Base-by-base conservation (phyloP, 2,888 invertebrate species). In the Artemia sinica region DNA sequence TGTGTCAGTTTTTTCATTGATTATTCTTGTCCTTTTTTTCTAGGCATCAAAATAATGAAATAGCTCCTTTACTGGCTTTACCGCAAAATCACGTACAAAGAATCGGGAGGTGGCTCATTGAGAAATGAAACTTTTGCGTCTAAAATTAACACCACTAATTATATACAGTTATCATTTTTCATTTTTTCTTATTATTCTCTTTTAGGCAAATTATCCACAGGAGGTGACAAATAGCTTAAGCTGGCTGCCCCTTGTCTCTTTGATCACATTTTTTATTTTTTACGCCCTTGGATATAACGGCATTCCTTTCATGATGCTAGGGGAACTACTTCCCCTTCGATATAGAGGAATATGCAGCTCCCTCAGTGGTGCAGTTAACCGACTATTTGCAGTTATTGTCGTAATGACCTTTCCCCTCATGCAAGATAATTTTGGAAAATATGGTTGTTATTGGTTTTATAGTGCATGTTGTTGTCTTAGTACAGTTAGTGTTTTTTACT, bases 281-380 rank as follows among this genome's bases (percentile, higher is more conserved):
- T 58, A n/a, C 18, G 58, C 58, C n/a, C n/a, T 58, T 18, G 58
- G 58, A 18, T n/a, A n/a, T n/a, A 58, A 58, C 58, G 58, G 58
- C 0, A 58, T 58, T n/a, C 58, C 58, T 58, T 58, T 58, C 18
- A 58, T 58, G 18, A 58, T 58, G n/a, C 18, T 58, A n/a, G 58
- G 58, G n/a, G 58, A 58, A 58, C 58, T 58, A n/a, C 18, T 58
- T 18, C 58, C 58, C n/a, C n/a, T 58, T 58, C 58, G 18, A 58
- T 58, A 58, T 18, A n/a, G 58, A n/a, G 58, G 58, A n/a, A 58
- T 58, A 4, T 58, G 58, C 8, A 58, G 58, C 58, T 58, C 58
- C 18, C 58, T 58, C 58, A 58, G 58, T 18, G 58, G 58, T n/a
- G 58, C 58, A 58, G 58, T 18, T 7, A 58, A 58, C 58, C 58